Conservation (phyloP, 2,888 invertebrate species). For the Syrphus vitripennis region DNA sequence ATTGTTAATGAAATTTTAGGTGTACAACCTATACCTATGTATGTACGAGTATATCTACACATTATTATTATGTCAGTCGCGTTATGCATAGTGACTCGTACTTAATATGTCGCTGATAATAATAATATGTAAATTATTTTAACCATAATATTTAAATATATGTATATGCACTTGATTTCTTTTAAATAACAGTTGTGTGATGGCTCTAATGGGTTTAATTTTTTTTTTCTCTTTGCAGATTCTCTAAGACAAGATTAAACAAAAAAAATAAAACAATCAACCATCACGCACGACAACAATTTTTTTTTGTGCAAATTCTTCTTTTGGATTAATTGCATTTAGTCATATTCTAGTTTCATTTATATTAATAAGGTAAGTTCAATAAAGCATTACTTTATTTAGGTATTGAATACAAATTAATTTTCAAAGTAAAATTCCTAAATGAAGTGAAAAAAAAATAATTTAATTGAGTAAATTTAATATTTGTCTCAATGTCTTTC, state of each 20-base stretch:
- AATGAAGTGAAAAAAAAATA: too few relatives aligned
- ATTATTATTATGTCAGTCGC: slow-evolving; percentile 6
- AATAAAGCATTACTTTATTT: neutral
- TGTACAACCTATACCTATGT: too few relatives aligned
- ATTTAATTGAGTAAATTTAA: too few relatives aligned
- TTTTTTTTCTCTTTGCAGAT: slow-evolving; percentile 52
- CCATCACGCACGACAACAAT: neutral
- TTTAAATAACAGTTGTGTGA: neutral
- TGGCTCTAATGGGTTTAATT: neutral
- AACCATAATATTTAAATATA: neutral
- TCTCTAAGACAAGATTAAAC: slow-evolving; percentile 8
- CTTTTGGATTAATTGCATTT: slow-evolving; percentile 23
- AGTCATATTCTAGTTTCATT: slow-evolving; percentile 69
- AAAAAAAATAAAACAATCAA: neutral
- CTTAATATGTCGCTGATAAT: neutral
- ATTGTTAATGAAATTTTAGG: slow-evolving; percentile 40
- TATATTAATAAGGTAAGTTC: slow-evolving; percentile 63
- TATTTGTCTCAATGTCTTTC: too few relatives aligned
- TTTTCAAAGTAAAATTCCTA: too few relatives aligned
- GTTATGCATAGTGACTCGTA: neutral
- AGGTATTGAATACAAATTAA: too few relatives aligned
- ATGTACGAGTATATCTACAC: too few relatives aligned
- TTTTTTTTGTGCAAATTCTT: neutral
- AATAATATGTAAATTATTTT: slow-evolving; percentile 15
- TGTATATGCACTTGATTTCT: neutral